These are phyloP conservation scores for Acropora tenuis DNA, from an alignment of 64 coral and sea anemone genomes.

Conservation along the genomic window DNA sequence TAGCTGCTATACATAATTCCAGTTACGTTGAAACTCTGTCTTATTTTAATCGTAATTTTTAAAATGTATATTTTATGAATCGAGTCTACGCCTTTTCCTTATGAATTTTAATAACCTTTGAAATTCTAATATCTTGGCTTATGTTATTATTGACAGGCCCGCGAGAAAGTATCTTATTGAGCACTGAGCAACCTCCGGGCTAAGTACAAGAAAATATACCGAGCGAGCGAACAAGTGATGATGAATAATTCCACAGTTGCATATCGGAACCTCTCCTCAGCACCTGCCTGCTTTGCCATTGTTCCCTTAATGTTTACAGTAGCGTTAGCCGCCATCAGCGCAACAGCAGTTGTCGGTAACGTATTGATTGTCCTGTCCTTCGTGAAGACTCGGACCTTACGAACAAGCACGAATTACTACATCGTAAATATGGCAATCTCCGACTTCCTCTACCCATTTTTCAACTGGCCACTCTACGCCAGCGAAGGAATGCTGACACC, in stretches of 20 bases:
- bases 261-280: not conserved
- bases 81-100: no score
- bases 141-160: no score
- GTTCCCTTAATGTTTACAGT: not conserved
- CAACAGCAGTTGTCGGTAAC: not conserved
- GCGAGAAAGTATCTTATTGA: no score
- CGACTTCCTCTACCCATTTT: not conserved
- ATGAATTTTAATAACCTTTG: no score
- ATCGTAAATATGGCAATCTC: slow-evolving; percentile 10
- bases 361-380: not conserved
- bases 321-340: not conserved
- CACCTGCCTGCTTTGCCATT: not conserved
- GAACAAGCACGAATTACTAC: slow-evolving; percentile 15
- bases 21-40: no score
- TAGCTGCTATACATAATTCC: no score
- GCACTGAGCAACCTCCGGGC: no score
- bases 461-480: not conserved
- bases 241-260: not conserved
- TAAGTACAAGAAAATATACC: not conserved
- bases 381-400: not conserved
- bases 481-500: slow-evolving; percentile 16
- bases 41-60: no score
- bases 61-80: no score
- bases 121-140: no score
- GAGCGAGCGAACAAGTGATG: not conserved